Conservation (phyloP, 2,113 vertebrate genomes). For the Pogonocichla stellata region DNA sequence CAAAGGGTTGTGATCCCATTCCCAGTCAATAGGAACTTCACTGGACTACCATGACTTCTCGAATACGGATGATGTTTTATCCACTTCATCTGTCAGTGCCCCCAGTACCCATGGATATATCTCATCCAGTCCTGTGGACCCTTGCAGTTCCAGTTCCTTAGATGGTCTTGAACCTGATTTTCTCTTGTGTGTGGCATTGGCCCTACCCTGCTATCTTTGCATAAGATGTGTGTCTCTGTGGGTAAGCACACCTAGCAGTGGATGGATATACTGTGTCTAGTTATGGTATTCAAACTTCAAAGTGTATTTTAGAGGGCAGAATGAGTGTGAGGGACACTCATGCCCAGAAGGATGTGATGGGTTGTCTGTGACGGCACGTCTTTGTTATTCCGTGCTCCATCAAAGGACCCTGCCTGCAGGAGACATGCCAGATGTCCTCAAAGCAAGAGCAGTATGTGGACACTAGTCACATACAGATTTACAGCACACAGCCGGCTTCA, state of each 20-base stretch:
- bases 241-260: too few species aligned
- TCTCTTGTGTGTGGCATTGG: background rate
- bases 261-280: background rate
- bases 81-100: accelerated
- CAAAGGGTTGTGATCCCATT: background rate
- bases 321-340: background rate
- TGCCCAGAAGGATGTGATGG: background rate
- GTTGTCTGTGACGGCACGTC: background rate
- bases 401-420: background rate
- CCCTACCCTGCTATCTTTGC: background rate
- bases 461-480: background rate
- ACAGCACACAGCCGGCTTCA: background rate
- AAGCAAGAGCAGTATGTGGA: background rate
- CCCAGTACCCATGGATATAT: background rate
- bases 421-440: background rate
- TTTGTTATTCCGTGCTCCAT: background rate
- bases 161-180: background rate
- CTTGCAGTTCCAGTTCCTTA: background rate
- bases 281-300: background rate
- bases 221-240: background rate
- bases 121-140: background rate
- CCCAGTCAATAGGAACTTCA: accelerated
- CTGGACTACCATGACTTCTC: background rate
- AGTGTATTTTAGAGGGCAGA: background rate
- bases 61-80: background rate